phyloP scores from a whole-genome alignment of 2,113 vertebrate species.

The Axis porcinus region DNA sequence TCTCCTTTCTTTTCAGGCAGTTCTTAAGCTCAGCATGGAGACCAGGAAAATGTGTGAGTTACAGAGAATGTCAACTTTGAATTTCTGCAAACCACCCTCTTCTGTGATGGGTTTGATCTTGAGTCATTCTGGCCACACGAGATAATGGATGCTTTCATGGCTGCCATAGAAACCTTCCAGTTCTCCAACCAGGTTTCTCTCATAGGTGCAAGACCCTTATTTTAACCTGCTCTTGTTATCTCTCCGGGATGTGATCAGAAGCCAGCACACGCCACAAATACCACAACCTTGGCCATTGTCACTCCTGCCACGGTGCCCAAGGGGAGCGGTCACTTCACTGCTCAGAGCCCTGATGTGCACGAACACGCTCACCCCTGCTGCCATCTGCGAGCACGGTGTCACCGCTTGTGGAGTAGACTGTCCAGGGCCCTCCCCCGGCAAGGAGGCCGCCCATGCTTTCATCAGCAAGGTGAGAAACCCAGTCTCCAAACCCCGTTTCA shows the following conservation, averaged over 20 bases:
- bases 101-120: background rate
- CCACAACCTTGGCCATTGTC: background rate
- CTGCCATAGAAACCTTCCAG: background rate
- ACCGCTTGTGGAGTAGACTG: rapidly evolving
- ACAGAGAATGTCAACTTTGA: background rate
- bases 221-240: background rate
- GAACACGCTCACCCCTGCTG: rapidly evolving
- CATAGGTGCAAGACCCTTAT: background rate
- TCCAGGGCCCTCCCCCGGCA: too few species aligned
- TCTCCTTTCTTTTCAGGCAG: background rate
- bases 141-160: background rate
- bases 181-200: background rate
- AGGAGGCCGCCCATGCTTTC: rapidly evolving
- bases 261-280: rapidly evolving
- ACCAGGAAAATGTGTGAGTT: background rate
- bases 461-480: rapidly evolving
- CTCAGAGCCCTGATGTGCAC: rapidly evolving
- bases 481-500: rapidly evolving
- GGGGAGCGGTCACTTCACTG: background rate
- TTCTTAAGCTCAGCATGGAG: background rate
- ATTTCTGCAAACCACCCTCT: background rate
- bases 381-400: rapidly evolving
- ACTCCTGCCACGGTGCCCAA: rapidly evolving
- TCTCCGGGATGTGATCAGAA: background rate
- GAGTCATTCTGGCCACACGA: rapidly evolving